Percentiles rank a stretch among this genome's conserved stretches.
These are phyloP conservation scores for Mugil cephalus DNA, from an alignment of 2,113 vertebrate genomes.

Conservation along the genomic window DNA sequence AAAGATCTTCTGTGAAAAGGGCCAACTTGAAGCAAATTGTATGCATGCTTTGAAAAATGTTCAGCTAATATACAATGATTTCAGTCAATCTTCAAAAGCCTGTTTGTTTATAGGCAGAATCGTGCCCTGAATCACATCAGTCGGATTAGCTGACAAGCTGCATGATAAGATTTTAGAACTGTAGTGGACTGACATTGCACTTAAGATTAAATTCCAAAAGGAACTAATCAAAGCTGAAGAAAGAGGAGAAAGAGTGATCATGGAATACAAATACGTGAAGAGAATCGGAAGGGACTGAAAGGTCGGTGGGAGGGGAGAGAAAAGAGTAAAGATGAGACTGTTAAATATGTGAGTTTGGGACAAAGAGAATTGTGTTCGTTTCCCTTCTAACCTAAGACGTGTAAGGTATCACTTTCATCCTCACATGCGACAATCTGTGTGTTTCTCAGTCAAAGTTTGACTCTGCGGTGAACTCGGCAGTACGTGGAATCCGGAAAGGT, in stretches of 20 bases:
- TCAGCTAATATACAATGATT: not conserved
- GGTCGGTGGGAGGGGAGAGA: conserved; percentile 11
- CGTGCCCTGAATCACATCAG: conserved; percentile 6
- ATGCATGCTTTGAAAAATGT: not conserved
- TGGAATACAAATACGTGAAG: conserved; percentile 34
- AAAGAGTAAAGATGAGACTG: conserved; percentile 35
- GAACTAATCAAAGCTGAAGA: conserved; percentile 29
- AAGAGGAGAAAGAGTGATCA: conserved; percentile 37
- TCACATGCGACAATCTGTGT: conserved; percentile 23
- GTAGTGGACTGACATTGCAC: conserved; percentile 20
- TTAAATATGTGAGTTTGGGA: conserved; percentile 40
- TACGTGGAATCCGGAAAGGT: conserved; percentile 2
- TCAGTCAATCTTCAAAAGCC: not conserved
- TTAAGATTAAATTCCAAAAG: not conserved
- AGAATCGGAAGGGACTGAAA: conserved; percentile 8
- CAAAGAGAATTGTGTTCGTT: conserved; percentile 47
- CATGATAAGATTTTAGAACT: conserved; percentile 20
- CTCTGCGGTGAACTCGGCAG: conserved; percentile 36
- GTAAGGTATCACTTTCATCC: conserved; percentile 16
- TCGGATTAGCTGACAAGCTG: conserved; percentile 10
- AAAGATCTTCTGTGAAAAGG: not conserved
- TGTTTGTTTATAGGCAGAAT: not conserved
- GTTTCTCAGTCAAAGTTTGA: conserved; percentile 34
- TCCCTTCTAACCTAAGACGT: conserved; percentile 5
- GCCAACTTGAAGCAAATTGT: not conserved